Percentiles rank a stretch among this genome's conserved stretches.
phyloP scores from a whole-genome alignment of 1,140 invertebrate species.

The Prorops nasuta region DNA sequence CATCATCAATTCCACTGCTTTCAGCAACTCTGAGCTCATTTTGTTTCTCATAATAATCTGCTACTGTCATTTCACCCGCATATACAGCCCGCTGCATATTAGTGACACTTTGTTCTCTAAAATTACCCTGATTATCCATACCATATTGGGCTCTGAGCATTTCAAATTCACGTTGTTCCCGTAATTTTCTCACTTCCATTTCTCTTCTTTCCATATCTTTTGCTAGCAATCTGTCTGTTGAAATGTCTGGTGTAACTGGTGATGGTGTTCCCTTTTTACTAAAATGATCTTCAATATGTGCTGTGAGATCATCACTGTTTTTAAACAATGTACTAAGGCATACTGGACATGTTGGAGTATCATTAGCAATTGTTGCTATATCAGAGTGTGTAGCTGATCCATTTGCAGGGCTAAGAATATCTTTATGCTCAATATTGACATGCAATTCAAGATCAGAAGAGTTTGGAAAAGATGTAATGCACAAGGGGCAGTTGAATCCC shows the following conservation, averaged over 20 bases:
- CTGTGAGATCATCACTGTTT: constrained; percentile 59
- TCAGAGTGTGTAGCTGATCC: constrained; percentile 38
- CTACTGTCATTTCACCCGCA: constrained; percentile 79
- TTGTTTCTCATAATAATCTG: constrained; percentile 82
- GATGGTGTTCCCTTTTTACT: constrained; percentile 53
- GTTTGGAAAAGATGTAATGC: constrained; percentile 69
- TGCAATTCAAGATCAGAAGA: constrained; percentile 79
- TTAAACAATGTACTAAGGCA: constrained; percentile 57
- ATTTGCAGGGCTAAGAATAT: constrained; percentile 61
- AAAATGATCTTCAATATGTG: constrained; percentile 73
- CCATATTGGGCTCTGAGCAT: constrained; percentile 80
- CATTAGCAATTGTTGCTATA: constrained; percentile 38
- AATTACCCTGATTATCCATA: constrained; percentile 83
- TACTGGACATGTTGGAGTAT: constrained; percentile 57
- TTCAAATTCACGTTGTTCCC: constrained; percentile 80
- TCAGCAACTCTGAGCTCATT: constrained; percentile 73
- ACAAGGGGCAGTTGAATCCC: constrained; percentile 68
- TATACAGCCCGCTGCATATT: constrained; percentile 83
- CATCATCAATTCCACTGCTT: constrained; percentile 78
- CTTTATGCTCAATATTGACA: constrained; percentile 80
- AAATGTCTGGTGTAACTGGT: constrained; percentile 56
- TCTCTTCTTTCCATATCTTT: constrained; percentile 66
- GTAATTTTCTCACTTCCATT: constrained; percentile 67
- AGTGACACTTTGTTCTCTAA: constrained; percentile 76
- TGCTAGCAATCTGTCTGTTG: constrained; percentile 60